These are phyloP conservation scores for Trachelus tabidus DNA, from an alignment of 2,888 invertebrate species.

Conservation along the genomic window DNA sequence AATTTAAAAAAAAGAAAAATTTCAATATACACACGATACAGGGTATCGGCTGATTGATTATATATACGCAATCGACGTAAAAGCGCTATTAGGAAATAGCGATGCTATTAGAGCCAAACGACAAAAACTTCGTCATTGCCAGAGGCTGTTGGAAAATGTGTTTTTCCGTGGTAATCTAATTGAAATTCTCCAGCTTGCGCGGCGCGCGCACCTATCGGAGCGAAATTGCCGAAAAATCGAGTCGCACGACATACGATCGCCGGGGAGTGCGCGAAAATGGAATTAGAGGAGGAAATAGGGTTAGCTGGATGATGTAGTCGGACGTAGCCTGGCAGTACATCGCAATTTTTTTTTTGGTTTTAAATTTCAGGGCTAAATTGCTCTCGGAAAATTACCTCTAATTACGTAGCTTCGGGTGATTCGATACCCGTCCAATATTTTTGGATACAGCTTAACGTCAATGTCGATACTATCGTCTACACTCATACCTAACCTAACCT, in stretches of 20 bases:
- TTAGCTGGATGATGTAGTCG: slow-evolving; percentile 56
- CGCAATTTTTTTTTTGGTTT: slow-evolving; percentile 45
- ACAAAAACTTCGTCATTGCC: slow-evolving; percentile 54
- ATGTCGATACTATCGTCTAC: background rate
- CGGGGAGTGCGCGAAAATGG: slow-evolving; percentile 56
- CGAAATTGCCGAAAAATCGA: slow-evolving; percentile 62
- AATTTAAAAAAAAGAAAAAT: background rate
- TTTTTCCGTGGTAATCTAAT: slow-evolving; percentile 48
- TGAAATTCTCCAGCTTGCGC: slow-evolving; percentile 38
- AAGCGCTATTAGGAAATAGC: slow-evolving; percentile 43
- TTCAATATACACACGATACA: background rate
- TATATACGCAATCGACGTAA: slow-evolving; percentile 24
- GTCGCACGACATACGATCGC: slow-evolving; percentile 59
- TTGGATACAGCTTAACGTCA: background rate
- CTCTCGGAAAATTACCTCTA: slow-evolving; percentile 55
- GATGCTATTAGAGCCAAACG: slow-evolving; percentile 56
- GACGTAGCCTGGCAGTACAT: slow-evolving; percentile 20
- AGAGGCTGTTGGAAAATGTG: slow-evolving; percentile 18
- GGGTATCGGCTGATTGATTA: background rate
- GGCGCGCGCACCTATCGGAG: background rate
- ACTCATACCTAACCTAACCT: background rate
- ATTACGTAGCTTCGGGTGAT: slow-evolving; percentile 39
- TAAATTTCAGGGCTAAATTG: slow-evolving; percentile 54
- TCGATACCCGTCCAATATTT: slow-evolving; percentile 10
- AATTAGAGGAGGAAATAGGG: slow-evolving; percentile 58